phyloP scores from a whole-genome alignment of 2,113 vertebrate genomes.

The Reinhardtius hippoglossoides region DNA sequence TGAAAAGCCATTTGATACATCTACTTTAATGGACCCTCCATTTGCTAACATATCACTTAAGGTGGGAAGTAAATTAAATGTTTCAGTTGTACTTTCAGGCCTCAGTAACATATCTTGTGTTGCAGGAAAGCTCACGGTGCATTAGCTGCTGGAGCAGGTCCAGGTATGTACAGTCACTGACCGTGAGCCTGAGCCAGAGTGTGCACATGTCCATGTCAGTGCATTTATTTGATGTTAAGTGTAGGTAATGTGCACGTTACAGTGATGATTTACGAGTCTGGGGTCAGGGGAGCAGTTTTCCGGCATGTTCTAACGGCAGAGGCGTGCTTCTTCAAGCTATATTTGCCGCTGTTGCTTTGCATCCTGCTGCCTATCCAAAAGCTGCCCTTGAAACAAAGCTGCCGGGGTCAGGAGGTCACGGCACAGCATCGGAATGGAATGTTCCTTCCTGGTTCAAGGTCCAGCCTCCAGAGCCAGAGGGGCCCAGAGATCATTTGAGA shows the following conservation, averaged over 20 bases:
- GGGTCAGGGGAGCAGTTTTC: conserved; percentile 66
- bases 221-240: conserved; percentile 62
- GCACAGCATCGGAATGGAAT: conserved; percentile 75
- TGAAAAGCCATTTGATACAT: conserved; percentile 5
- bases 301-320: conserved; percentile 53
- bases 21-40: conserved; percentile 17
- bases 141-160: conserved; percentile 1
- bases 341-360: conserved; percentile 45
- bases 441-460: conserved; percentile 78
- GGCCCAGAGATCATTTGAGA: conserved; percentile 70
- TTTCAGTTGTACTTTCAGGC: conserved; percentile 19
- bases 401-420: conserved; percentile 62
- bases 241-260: conserved; percentile 53
- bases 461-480: conserved; percentile 69
- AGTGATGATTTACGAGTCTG: conserved; percentile 62
- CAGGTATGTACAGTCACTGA: conserved; percentile 41
- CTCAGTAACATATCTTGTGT: conserved; percentile 2
- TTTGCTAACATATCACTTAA: conserved; percentile 24
- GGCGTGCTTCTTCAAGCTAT: conserved; percentile 65
- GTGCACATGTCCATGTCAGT: conserved; percentile 44
- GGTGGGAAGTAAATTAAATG: conserved; percentile 38
- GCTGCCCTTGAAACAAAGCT: conserved; percentile 72
- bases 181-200: conserved; percentile 20
- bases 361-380: conserved; percentile 65
- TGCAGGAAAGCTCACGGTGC: background rate